Percentiles rank a stretch among this genome's conserved stretches.
phyloP scores from a whole-genome alignment of 2,888 invertebrate species.

The Epinotia brunnichana region DNA sequence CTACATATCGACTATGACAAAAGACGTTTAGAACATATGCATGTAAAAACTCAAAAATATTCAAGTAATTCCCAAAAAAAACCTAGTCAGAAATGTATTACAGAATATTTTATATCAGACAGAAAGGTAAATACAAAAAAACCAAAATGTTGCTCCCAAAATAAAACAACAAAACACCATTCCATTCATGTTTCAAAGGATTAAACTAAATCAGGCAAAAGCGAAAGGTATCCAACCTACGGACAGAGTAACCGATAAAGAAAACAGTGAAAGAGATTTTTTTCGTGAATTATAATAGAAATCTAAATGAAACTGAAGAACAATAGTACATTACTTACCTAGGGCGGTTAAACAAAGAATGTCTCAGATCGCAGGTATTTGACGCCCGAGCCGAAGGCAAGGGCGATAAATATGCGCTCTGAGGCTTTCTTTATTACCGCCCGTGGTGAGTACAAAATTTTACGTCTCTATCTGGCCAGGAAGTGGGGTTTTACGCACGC shows the following conservation, averaged over 20 bases:
- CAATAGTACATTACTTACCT: too few species aligned
- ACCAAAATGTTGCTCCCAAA: neutral
- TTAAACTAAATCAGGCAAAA: neutral
- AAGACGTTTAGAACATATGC: neutral
- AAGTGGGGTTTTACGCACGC: too few species aligned
- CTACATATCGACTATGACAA: slow-evolving; percentile 5
- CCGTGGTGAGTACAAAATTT: too few species aligned
- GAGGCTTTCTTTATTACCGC: too few species aligned
- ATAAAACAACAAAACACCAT: slow-evolving; percentile 1
- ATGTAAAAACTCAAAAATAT: neutral
- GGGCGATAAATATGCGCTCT: too few species aligned
- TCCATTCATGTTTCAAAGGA: neutral
- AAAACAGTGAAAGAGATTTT: neutral
- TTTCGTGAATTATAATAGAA: slow-evolving; percentile 9
- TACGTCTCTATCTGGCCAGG: too few species aligned
- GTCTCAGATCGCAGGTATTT: too few species aligned
- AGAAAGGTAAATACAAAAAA: neutral
- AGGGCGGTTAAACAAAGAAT: too few species aligned
- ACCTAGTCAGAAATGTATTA: neutral
- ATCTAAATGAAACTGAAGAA: too few species aligned
- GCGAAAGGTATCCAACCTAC: neutral
- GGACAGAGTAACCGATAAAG: neutral
- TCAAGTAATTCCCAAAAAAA: neutral
- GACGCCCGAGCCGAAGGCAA: too few species aligned
- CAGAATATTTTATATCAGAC: neutral